These are phyloP conservation scores for Xestobium rufovillosum DNA, from an alignment of 2,888 invertebrate genomes.

Conservation along the genomic window DNA sequence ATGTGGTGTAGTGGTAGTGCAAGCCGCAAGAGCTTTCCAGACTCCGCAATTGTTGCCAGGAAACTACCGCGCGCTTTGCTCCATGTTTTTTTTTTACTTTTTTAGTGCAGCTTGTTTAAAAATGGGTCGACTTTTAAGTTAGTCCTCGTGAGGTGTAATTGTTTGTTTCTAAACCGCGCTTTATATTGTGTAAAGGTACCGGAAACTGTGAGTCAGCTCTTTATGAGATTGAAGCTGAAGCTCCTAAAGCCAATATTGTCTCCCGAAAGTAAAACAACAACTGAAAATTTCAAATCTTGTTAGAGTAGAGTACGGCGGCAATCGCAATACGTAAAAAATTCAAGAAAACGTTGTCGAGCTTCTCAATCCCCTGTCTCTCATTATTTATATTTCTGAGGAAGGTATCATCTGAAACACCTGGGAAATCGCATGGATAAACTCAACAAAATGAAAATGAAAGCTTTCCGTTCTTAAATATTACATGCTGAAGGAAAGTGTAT, in stretches of 20 bases:
- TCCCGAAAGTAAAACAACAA: no score
- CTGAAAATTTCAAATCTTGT: no score
- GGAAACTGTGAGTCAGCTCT: no score
- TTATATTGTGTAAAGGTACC: no score
- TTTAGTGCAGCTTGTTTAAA: constrained; percentile 10
- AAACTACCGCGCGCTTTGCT: constrained; percentile 12
- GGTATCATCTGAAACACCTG: constrained; percentile 26
- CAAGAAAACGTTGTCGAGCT: constrained; percentile 20
- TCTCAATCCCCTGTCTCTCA: constrained; percentile 22
- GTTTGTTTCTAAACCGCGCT: constrained; percentile 1
- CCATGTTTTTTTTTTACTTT: constrained; percentile 8
- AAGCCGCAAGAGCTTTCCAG: constrained; percentile 13
- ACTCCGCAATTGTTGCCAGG: constrained; percentile 13
- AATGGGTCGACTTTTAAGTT: constrained; percentile 8
- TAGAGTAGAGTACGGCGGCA: no score
- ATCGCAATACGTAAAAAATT: no score
- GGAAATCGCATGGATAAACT: constrained; percentile 27
- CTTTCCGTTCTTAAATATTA: constrained; percentile 16
- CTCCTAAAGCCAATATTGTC: no score
- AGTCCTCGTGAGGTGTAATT: constrained; percentile 9
- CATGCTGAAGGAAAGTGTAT: no score
- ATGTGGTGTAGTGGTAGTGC: constrained; percentile 9
- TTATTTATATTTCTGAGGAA: constrained; percentile 27
- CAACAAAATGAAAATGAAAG: constrained; percentile 24
- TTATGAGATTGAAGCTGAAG: no score